Evolutionary conservation across 2,113 vertebrate species (phyloP).

Genomic region (Xenus cinereus): DNA sequence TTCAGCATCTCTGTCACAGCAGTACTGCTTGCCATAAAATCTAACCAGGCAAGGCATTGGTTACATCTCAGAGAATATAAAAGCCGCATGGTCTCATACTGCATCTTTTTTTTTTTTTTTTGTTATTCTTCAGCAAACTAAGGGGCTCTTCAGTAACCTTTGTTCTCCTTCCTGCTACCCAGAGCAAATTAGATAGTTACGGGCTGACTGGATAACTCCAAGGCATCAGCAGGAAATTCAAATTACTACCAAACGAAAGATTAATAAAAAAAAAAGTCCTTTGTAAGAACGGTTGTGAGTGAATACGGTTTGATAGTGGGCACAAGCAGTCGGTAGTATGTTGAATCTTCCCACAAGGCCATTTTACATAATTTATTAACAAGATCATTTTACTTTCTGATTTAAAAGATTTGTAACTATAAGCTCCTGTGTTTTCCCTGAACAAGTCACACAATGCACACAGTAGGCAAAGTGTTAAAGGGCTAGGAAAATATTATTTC

Average conservation of each 20-base stretch:
- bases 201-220: conserved; percentile 23
- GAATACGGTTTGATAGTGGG: conserved; percentile 40
- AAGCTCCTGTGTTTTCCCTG: conserved; percentile 62
- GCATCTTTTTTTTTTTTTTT: neutral
- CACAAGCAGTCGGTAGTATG: conserved; percentile 6
- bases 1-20: neutral
- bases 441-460: conserved; percentile 68
- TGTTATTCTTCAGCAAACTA: neutral
- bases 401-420: conserved; percentile 68
- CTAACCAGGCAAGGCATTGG: neutral
- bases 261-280: neutral
- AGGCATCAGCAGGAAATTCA: conserved; percentile 40
- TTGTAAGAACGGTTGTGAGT: conserved; percentile 16
- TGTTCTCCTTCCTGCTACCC: conserved; percentile 28
- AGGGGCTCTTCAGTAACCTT: conserved; percentile 18
- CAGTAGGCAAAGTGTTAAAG: conserved; percentile 84
- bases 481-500: conserved; percentile 88
- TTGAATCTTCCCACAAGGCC: conserved; percentile 62
- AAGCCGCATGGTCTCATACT: neutral
- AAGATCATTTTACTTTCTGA: conserved; percentile 61
- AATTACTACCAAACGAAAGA: neutral
- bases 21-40: neutral
- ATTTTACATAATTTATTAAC: conserved; percentile 68
- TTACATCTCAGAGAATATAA: neutral
- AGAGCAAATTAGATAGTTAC: neutral